phyloP scores from a whole-genome alignment of 2,113 vertebrate species.

The Stictonetta naevosa region DNA sequence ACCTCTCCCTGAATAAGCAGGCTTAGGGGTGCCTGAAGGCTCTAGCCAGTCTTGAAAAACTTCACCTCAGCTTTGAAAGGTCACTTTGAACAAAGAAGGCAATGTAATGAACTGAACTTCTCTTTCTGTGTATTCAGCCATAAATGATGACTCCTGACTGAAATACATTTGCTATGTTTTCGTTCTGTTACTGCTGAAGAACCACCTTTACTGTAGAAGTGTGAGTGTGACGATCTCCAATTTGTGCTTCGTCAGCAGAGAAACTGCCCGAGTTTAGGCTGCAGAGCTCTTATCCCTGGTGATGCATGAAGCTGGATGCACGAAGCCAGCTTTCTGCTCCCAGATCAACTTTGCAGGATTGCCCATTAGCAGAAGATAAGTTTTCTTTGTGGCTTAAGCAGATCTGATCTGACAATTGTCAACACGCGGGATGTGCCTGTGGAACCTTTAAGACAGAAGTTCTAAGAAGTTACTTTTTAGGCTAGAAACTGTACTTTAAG shows the following conservation, averaged over 20 bases:
- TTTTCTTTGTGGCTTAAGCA: not conserved
- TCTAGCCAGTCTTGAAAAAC: not conserved
- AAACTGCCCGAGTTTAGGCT: not conserved
- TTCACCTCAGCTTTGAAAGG: not conserved
- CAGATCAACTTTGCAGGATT: not conserved
- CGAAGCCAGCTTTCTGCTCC: not conserved
- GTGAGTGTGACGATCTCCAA: not conserved
- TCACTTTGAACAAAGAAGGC: not conserved
- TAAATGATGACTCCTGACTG: not conserved
- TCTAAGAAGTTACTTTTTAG: not conserved
- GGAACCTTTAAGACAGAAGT: not conserved
- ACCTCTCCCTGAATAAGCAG: not conserved
- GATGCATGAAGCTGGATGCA: accelerated
- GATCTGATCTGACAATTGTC: not conserved
- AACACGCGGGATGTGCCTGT: not conserved
- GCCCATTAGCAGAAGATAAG: not conserved
- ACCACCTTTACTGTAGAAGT: not conserved
- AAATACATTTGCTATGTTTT: not conserved
- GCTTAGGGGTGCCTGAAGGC: not conserved
- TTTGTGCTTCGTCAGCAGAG: not conserved
- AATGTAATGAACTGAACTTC: not conserved
- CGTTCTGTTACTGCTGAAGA: not conserved
- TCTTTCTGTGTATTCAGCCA: not conserved
- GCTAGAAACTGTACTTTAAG: not conserved
- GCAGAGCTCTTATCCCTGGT: accelerated